Base-by-base conservation (phyloP, 2,888 invertebrate species). In the Tenthredo scrophulariae region DNA sequence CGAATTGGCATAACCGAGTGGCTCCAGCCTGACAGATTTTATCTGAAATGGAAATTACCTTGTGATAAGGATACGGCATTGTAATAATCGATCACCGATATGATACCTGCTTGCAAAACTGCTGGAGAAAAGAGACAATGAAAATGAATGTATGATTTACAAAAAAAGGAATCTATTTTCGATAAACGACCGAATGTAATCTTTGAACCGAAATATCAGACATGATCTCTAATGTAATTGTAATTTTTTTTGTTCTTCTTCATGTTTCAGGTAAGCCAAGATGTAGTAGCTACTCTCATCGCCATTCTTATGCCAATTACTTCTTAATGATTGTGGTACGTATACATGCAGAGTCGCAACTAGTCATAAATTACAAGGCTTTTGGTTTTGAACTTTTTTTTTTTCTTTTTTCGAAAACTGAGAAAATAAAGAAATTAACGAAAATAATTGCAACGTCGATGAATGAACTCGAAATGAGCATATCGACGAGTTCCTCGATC, bases 181-280 rank as follows among this genome's bases (percentile, higher is more conserved):
- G 37, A 40, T 72, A 40, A 40, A 72, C n/a, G 72, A 43, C 43
- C 72, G 22, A 22, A 33, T 29, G 29, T n/a, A 50, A 50, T 77
- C 13, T 46, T 77, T 1, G 18, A 50, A 33, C 77, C 13, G 13
- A 50, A 77, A 77, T 29, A 50, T 18, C 6, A 50, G n/a, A 1
- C 4, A 6, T 33, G 33, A 33, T 54, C 33, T 29, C 5, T 50
- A 77, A 50, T 50, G 43, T 50, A 70, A n/a, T n/a, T n/a, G n/a
- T n/a, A n/a, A n/a, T n/a, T n/a, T n/a, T 43, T 46, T 26, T 74
- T 50, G 3, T 77, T 77, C 18, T 77, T 77, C n/a, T 33, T 77
- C 77, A 13, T 77, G 77, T 77, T 77, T 50, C 54, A 77, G 77
- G 77, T 77, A 77, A 77, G 77, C 18, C 46, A 43, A 18, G 77